phyloP scores from a whole-genome alignment of 2,797 vertebrate species.

The Brachymystax lenok region DNA sequence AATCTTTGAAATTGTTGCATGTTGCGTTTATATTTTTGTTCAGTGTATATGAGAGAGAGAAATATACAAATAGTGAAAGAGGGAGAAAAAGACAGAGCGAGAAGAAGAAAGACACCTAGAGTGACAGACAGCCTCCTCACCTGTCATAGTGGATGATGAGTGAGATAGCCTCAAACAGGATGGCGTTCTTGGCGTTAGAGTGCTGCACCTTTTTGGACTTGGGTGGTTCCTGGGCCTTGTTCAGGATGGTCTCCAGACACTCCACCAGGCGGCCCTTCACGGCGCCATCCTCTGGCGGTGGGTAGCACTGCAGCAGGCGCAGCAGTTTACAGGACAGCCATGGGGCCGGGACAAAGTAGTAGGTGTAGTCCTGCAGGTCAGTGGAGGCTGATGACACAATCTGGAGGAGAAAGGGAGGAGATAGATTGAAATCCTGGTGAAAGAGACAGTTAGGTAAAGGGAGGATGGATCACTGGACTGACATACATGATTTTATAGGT shows the following conservation, averaged over 20 bases:
- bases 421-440: no score
- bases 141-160: slow-evolving; percentile 98
- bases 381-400: slow-evolving; percentile 97
- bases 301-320: slow-evolving; percentile 94
- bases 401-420: slow-evolving; percentile 58
- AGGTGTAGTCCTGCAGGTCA: slow-evolving; percentile 96
- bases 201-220: slow-evolving; percentile 99
- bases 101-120: no score
- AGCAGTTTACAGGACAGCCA: slow-evolving; percentile 96
- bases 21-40: no score
- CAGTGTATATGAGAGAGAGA: no score
- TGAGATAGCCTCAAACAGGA: slow-evolving; percentile 94
- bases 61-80: no score
- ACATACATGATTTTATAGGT: no score
- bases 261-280: slow-evolving; percentile 93
- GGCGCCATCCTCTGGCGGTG: slow-evolving; percentile 93
- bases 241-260: slow-evolving; percentile 95
- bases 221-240: slow-evolving; percentile 95
- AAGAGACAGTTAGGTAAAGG: no score
- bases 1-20: no score
- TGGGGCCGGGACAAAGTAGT: slow-evolving; percentile 96
- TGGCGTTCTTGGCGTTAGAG: slow-evolving; percentile 96
- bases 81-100: no score
- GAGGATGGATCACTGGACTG: no score
- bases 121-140: slow-evolving; percentile 55